These are phyloP conservation scores for Brachyptera risi DNA, from an alignment of 2,888 invertebrate genomes.

Conservation along the genomic window DNA sequence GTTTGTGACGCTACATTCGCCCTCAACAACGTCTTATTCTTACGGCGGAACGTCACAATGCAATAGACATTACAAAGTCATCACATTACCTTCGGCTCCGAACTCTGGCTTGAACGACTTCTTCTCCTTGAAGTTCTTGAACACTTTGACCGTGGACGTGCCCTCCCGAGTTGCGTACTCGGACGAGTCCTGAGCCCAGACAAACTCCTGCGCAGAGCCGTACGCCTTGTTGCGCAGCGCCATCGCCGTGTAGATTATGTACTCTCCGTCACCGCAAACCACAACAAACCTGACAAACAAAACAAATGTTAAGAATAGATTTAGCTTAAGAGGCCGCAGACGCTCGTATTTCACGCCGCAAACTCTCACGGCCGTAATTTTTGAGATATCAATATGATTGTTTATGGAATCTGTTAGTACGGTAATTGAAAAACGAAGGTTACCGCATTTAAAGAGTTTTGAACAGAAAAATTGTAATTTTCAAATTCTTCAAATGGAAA, in stretches of 20 bases:
- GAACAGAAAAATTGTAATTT: no score
- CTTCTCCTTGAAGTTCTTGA: constrained; percentile 97
- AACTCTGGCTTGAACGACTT: constrained; percentile 95
- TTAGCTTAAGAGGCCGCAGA: no score
- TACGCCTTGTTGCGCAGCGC: constrained; percentile 98
- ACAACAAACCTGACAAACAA: constrained; percentile 81
- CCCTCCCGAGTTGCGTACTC: constrained; percentile 88
- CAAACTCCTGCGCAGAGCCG: constrained; percentile 97
- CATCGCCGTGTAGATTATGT: constrained; percentile 99
- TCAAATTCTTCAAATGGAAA: no score
- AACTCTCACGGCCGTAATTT: no score
- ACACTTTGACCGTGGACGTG: constrained; percentile 85
- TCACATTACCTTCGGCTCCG: constrained; percentile 83
- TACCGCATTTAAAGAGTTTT: no score
- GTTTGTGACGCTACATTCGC: no score
- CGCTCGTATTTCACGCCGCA: no score
- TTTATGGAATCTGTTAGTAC: no score
- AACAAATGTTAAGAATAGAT: constrained; percentile 11
- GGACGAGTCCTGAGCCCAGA: constrained; percentile 96
- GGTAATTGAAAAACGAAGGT: no score
- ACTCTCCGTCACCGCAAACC: constrained; percentile 99
- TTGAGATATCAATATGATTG: no score
- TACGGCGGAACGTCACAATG: not conserved
- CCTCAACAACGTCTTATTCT: no score
- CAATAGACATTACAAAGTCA: not conserved